Evolutionary conservation across 2,888 invertebrate genomes (phyloP).

Genomic region (Caenorhabditis sinica): DNA sequence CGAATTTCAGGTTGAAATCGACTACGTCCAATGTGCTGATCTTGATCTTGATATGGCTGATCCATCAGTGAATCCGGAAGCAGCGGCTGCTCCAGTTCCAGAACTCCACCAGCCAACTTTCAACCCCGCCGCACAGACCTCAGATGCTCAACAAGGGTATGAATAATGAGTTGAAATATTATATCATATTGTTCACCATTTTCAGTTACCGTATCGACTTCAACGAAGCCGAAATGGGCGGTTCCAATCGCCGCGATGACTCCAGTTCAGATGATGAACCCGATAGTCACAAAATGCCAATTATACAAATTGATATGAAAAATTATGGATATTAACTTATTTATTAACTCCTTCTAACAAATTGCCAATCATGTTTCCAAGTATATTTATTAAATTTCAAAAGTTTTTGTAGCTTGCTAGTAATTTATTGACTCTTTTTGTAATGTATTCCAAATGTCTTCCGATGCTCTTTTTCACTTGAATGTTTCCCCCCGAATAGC

Average conservation of each 20-base stretch:
- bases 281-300: slow-evolving; percentile 79
- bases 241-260: slow-evolving; percentile 56
- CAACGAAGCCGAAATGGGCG: slow-evolving; percentile 73
- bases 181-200: not conserved
- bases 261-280: slow-evolving; percentile 78
- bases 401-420: slow-evolving; percentile 11
- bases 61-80: slow-evolving; percentile 75
- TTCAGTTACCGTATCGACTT: slow-evolving; percentile 81
- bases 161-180: not conserved
- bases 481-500: slow-evolving; percentile 33
- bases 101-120: slow-evolving; percentile 77
- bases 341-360: not conserved
- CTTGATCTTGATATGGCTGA: slow-evolving; percentile 79
- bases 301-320: slow-evolving; percentile 83
- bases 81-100: slow-evolving; percentile 69
- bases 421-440: slow-evolving; percentile 35
- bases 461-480: slow-evolving; percentile 45
- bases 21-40: slow-evolving; percentile 83
- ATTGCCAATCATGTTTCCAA: not conserved
- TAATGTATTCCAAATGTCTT: slow-evolving; percentile 17
- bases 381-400: too few relatives aligned
- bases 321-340: slow-evolving; percentile 81
- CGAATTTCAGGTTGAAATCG: slow-evolving; percentile 81
- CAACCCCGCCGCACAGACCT: slow-evolving; percentile 68
- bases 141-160: slow-evolving; percentile 51